phyloP scores from a whole-genome alignment of 2,888 invertebrate genomes.

The Agrotis clavis region DNA sequence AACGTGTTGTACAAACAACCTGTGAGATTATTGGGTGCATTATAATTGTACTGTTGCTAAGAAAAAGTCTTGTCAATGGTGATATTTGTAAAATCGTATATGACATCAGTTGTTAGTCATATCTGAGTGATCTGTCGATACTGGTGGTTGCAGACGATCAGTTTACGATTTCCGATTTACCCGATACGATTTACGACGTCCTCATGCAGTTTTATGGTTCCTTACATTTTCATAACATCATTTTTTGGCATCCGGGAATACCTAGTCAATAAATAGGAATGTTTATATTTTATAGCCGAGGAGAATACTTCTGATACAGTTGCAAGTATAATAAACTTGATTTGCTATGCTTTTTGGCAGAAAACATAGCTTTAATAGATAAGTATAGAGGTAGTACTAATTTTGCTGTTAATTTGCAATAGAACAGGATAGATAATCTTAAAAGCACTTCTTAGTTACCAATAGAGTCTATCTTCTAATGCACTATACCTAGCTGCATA shows the following conservation, averaged over 20 bases:
- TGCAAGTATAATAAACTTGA: background rate
- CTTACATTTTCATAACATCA: slow-evolving; percentile 20
- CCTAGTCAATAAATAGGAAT: background rate
- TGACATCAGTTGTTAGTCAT: slow-evolving; percentile 84
- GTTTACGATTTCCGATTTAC: slow-evolving; percentile 43
- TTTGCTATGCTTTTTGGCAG: background rate
- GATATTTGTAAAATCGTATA: slow-evolving; percentile 52
- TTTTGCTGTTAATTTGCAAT: background rate
- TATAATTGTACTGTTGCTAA: slow-evolving; percentile 11
- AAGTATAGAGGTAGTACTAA: background rate
- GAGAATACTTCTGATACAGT: background rate
- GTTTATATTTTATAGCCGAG: background rate
- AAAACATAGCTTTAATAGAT: background rate
- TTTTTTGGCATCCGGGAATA: slow-evolving; percentile 17
- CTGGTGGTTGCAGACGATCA: slow-evolving; percentile 18
- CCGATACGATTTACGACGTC: slow-evolving; percentile 25
- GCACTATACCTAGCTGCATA: too few relatives aligned
- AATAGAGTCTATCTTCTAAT: background rate
- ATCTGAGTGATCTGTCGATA: slow-evolving; percentile 56
- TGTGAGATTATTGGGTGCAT: slow-evolving; percentile 38
- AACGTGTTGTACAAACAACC: slow-evolving; percentile 47
- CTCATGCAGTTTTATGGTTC: slow-evolving; percentile 11
- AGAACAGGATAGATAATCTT: background rate
- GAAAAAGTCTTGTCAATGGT: slow-evolving; percentile 20
- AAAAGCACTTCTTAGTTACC: too few relatives aligned